phyloP scores from a whole-genome alignment of 2,113 vertebrate genomes.

The Xiphorhynchus elegans region DNA sequence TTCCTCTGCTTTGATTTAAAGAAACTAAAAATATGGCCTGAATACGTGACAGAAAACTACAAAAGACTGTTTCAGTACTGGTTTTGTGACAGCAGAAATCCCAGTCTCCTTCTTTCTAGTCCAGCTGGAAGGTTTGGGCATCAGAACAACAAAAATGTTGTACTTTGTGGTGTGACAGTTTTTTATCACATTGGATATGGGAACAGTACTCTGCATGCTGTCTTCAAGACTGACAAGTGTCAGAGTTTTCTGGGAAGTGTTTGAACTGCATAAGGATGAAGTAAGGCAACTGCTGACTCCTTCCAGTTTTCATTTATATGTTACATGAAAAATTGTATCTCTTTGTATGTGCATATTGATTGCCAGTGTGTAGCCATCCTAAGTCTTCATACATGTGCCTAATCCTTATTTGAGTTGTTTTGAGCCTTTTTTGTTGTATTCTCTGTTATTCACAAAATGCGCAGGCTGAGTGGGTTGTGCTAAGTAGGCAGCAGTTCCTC shows the following conservation, averaged over 20 bases:
- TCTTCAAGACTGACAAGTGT: neutral
- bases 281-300: neutral
- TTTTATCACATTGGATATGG: neutral
- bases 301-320: neutral
- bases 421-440: neutral
- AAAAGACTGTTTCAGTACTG: neutral
- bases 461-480: neutral
- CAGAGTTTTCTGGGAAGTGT: conserved; percentile 8
- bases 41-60: neutral
- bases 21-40: neutral
- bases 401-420: neutral
- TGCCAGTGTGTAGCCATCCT: neutral
- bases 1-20: conserved; percentile 5
- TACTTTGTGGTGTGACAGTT: neutral
- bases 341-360: neutral
- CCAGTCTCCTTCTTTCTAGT: neutral
- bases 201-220: neutral
- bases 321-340: neutral
- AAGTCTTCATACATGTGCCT: neutral
- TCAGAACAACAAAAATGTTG: neutral
- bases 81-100: neutral
- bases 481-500: neutral
- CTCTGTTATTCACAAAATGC: neutral
- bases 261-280: neutral
- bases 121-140: neutral